Evolutionary conservation across 37 sponge, comb jelly and placozoan species (phyloP).

Genomic region (Geodia barretti): DNA sequence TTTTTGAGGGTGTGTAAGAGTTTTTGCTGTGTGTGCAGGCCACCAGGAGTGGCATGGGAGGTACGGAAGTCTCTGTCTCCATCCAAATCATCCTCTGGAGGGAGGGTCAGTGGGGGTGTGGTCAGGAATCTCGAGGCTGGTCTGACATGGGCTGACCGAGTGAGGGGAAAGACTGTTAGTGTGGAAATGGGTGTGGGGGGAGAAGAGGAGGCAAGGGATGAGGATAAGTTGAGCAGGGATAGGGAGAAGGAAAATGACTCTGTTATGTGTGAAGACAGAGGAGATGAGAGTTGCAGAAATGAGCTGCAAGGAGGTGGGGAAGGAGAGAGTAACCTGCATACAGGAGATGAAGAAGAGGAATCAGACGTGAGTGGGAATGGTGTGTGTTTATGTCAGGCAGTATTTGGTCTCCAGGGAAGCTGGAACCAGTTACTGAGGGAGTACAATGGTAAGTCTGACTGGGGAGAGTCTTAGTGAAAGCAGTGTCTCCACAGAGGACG

Average conservation of each 20-base stretch:
- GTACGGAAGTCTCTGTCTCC: slow-evolving; percentile 58
- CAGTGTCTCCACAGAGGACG: not conserved
- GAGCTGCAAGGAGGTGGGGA: not conserved
- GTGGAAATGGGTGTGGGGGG: slow-evolving; percentile 4
- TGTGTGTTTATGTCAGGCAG: not conserved
- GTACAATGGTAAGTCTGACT: not conserved
- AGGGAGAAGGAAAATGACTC: not conserved
- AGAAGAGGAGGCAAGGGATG: not conserved
- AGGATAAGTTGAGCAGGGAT: not conserved
- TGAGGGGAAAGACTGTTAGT: slow-evolving; percentile 25
- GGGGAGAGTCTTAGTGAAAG: too few relatives aligned
- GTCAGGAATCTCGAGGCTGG: not conserved
- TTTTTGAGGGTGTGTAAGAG: too few relatives aligned
- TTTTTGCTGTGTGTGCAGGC: slow-evolving; percentile 21
- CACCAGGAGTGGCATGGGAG: slow-evolving; percentile 75
- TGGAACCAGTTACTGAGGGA: not conserved
- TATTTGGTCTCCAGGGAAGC: not conserved
- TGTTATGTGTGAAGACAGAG: not conserved
- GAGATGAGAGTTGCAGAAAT: not conserved
- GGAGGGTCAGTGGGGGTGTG: not conserved
- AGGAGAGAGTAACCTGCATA: not conserved
- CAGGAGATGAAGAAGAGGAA: not conserved
- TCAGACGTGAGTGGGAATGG: not conserved
- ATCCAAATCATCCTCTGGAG: slow-evolving; percentile 6
- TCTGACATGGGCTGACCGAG: slow-evolving; percentile 67